Evolutionary conservation across 2,797 vertebrate species (phyloP), one percentile per base, ranked within the genome.

Genomic region (Buceros bicornis): DNA sequence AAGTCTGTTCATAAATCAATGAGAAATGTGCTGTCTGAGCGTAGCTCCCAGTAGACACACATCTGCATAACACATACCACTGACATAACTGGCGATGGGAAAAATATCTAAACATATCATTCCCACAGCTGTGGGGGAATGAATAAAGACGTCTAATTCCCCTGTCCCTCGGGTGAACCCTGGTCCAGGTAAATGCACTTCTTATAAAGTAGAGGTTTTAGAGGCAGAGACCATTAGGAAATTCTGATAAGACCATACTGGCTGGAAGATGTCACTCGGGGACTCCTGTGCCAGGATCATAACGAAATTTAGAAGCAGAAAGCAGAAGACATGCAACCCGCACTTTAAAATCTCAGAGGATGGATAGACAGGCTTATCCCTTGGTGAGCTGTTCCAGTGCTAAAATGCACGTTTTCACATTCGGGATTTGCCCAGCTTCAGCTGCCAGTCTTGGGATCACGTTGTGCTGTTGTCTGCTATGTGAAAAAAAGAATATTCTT

Each of bases 1-100:
- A 67, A 93, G 28, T 79, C 65, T 93, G 87, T 48, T 96, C 94
- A 96, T 96, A 96, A 96, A 96, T 96, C 94, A 96, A 16, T 9
- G 70, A 67, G 82, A 97, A 95, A 86, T 72, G 78, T 8, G 48
- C 95, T 96, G 93, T 96, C 93, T 95, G 94, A 95, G 74, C 8
- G 0, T 13, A 47, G 73, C 90, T 96, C 95, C 94, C 95, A 93
- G 73, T 79, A 48, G 93, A 96, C 93, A 86, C 21, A 65, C 87
- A 96, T 96, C 94, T 94, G 77, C 87, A 87, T 94, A 93, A 95
- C 90, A 94, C 94, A 97, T 90, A 96, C 82, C 93, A 73, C 73
- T 89, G 85, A 95, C 85, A 96, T 61, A 62, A 64, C 54, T 5
- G 35, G 60, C 0, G 1, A 80, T 91, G 87, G 94, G 93, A 95